Conservation (phyloP, 1,140 invertebrate genomes). For the Leptonema lineaticorne region DNA sequence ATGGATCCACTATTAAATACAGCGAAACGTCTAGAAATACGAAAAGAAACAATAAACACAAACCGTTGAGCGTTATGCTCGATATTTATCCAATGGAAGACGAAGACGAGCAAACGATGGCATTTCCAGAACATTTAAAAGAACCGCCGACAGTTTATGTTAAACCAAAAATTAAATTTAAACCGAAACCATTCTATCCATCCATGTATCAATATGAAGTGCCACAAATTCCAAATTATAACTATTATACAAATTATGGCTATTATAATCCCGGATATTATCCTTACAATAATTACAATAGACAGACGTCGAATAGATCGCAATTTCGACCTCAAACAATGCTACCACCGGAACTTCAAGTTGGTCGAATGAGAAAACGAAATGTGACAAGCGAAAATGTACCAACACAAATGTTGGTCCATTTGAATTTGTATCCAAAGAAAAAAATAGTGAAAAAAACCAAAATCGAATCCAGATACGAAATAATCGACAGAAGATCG, state of each 20-base stretch:
- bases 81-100: slow-evolving; percentile 39
- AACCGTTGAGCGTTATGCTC: slow-evolving; percentile 38
- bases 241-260: slow-evolving; percentile 18
- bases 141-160: slow-evolving; percentile 14
- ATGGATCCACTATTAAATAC: not conserved
- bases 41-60: slow-evolving; percentile 29
- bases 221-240: not conserved
- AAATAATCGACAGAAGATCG: slow-evolving; percentile 27
- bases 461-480: slow-evolving; percentile 15
- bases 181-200: slow-evolving; percentile 19
- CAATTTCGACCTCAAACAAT: slow-evolving; percentile 2
- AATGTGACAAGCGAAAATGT: slow-evolving; percentile 7
- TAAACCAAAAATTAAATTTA: slow-evolving; percentile 4
- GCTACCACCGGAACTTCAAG: not conserved
- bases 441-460: slow-evolving; percentile 30
- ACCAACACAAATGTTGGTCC: slow-evolving; percentile 36
- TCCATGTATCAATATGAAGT: not conserved
- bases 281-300: slow-evolving; percentile 7
- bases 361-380: not conserved
- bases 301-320: slow-evolving; percentile 15
- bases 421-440: slow-evolving; percentile 38
- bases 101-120: slow-evolving; percentile 37
- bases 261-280: not conserved
- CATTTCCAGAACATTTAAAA: slow-evolving; percentile 38
- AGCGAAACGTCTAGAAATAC: not conserved